Evolutionary conservation across 2,888 invertebrate species (phyloP), one percentile per base, ranked within the genome.

Genomic region (Scaptomyza parva): DNA sequence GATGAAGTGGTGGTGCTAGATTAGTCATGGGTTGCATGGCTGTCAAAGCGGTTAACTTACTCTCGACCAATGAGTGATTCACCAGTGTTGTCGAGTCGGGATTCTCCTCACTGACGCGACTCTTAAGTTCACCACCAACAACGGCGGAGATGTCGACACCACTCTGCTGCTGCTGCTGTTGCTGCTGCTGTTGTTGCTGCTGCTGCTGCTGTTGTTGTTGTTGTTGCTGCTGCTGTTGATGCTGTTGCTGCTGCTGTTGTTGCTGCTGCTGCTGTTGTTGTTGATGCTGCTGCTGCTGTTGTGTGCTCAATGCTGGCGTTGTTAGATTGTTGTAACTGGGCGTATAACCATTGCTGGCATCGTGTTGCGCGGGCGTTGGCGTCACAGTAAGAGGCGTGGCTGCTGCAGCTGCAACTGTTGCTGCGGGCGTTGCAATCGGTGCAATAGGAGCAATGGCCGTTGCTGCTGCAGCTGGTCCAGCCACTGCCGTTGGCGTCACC

Each of bases 31-130:
- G 90, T 70, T 91, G 90, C 83, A 91, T 90, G 77, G 91, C 90
- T 75, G 93, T 94, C 83, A 90, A 83, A 52, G 90, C 89, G 69
- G 90, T 89, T 77, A 90, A 85, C 78, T 91, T 91, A 84, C 90
- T 89, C 78, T 91, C 91, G 71, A 93, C 92, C 77, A 93, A 93
- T 61, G 86, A 87, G 35, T 91, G 90, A 64, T 93, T 91, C 47
- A 91, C 90, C 51, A 94, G 93, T 12, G 95, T 96, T 1, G 96
- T 96, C 12, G 96, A 96, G 84, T 96, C 96, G 0, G 96, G 95
- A 83, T 95, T 96, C 75, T 95, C 95, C 89, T 95, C 95, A 68
- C 89, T 90, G 0, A 90, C 88, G 20, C 92, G 90, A 70, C 90
- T 88, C 75, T 92, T 92, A 0, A 91, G 89, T 50, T 91, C 91